Evolutionary conservation across 2,113 vertebrate species (phyloP).

Genomic region (Scartelaos histophorus): DNA sequence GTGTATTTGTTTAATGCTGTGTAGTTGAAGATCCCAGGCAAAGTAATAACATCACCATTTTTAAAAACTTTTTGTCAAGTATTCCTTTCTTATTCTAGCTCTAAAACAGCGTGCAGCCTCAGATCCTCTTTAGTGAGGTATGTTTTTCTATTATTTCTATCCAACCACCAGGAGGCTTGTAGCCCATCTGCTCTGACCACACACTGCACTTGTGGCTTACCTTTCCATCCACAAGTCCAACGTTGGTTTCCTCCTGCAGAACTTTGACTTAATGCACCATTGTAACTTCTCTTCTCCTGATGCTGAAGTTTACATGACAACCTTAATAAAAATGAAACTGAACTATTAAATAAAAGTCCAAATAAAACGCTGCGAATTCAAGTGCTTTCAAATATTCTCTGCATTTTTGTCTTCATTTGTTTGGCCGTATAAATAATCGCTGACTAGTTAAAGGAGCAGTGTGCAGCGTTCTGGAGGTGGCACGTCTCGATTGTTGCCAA

Average conservation of each 20-base stretch:
- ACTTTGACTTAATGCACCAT: constrained; percentile 12
- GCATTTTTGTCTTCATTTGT: too few species aligned
- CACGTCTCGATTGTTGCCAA: too few species aligned
- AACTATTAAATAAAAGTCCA: constrained; percentile 3
- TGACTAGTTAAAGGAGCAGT: too few species aligned
- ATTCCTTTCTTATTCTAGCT: too few species aligned
- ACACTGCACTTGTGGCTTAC: constrained; percentile 17
- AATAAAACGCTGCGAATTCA: too few species aligned
- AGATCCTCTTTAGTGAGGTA: neutral
- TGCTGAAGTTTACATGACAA: constrained; percentile 11
- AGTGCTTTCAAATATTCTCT: too few species aligned
- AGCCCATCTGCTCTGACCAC: constrained; percentile 29
- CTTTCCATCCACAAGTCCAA: constrained; percentile 27
- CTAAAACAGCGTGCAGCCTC: neutral
- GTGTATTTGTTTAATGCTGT: too few species aligned
- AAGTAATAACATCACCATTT: too few species aligned
- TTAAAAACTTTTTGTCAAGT: too few species aligned
- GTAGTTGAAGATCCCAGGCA: too few species aligned
- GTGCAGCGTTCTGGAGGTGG: too few species aligned
- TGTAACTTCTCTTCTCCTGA: neutral
- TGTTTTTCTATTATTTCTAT: constrained; percentile 1
- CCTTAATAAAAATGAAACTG: neutral
- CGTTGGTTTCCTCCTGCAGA: constrained; percentile 14
- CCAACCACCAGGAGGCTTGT: constrained; percentile 35
- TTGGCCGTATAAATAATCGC: too few species aligned